Evolutionary conservation across 2,888 invertebrate species (phyloP), one percentile per base, ranked within the genome.

Genomic region (Gymnoscelis rufifasciata): DNA sequence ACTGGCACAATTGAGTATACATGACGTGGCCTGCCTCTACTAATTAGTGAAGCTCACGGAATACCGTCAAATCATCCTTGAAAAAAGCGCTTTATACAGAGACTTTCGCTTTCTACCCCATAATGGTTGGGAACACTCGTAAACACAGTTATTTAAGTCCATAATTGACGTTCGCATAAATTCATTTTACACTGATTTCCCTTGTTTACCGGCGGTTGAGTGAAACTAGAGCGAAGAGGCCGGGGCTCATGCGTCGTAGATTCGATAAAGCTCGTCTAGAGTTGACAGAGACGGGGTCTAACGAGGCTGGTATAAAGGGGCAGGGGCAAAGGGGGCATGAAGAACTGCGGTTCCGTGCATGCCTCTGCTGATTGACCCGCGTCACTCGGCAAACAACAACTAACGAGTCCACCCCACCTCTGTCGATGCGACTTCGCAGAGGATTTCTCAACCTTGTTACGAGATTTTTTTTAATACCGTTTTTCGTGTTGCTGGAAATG

Each of bases 311-410:
- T n/a, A n/a, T n/a, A n/a, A 50, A 59, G 62, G 72, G 72, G 73
- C 60, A 63, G 64, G 69, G 66, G 56, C 47, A 51, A 51, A 58
- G 62, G 72, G 72, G 74, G 76, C 74, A 68, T 71, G 86, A 87
- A 87, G 88, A 87, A 88, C 84, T 87, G 88, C 83, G 88, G 88
- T 87, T 84, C 87, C 87, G 81, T 87, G 87, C 87, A 87, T 88
- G 87, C 82, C 86, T 83, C 86, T 86, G 84, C 87, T 88, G 88
- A 88, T 88, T 88, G 88, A 88, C 88, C 88, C 86, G 87, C 86
- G 87, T 86, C 86, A 87, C 88, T 88, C 78, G 78, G 84, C 87
- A 88, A 88, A 88, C 87, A 88, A 87, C 87, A 87, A 88, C 86
- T 87, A 88, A 88, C 87, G 87, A 88, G 86, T 82, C 77, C 77